Evolutionary conservation across 2,113 vertebrate species (phyloP).

Genomic region (Deroptyus accipitrinus): DNA sequence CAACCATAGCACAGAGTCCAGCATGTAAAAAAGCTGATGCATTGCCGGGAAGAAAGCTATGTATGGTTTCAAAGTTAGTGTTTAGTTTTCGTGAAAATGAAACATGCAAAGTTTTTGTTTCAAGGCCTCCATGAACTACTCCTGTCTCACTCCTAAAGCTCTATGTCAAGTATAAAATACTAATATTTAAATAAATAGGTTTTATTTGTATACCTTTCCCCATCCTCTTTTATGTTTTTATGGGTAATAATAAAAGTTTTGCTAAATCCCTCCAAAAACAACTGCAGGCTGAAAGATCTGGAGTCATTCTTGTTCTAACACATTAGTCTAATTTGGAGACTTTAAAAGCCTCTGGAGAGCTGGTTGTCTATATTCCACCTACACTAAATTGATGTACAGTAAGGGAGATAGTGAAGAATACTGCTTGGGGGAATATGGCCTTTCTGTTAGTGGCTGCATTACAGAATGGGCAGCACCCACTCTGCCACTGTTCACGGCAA

Average conservation of each 20-base stretch:
- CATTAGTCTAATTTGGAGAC: background rate
- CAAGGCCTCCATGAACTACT: background rate
- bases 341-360: background rate
- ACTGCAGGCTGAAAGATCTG: background rate
- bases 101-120: background rate
- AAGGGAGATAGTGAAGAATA: background rate
- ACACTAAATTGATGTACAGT: background rate
- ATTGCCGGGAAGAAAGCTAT: background rate
- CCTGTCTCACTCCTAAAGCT: background rate
- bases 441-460: background rate
- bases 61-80: background rate
- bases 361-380: background rate
- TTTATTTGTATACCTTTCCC: background rate
- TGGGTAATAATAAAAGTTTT: background rate
- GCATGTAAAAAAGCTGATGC: background rate
- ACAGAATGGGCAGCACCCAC: background rate
- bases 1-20: background rate
- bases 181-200: background rate
- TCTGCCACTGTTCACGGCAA: background rate
- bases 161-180: background rate
- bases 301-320: background rate
- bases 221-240: background rate
- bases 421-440: background rate
- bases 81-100: background rate
- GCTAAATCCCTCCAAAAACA: background rate